Evolutionary conservation across 2,888 invertebrate species (phyloP).

Genomic region (Pyrochroa serraticornis): DNA sequence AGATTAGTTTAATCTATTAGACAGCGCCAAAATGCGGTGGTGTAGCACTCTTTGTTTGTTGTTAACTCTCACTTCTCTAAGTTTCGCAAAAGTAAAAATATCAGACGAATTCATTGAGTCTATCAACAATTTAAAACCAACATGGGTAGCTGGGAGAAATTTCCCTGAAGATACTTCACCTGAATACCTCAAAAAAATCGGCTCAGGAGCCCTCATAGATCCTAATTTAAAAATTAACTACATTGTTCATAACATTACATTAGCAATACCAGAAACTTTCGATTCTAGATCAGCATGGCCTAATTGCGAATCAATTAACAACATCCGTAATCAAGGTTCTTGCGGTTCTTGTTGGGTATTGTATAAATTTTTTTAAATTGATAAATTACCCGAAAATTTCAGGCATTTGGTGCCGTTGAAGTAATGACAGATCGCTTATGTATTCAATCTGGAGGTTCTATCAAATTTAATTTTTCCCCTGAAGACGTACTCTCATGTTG

Average conservation of each 20-base stretch:
- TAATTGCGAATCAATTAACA: slow-evolving; percentile 77
- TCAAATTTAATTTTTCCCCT: slow-evolving; percentile 76
- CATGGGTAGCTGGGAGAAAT: slow-evolving; percentile 82
- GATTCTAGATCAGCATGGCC: slow-evolving; percentile 82
- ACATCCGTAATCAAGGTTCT: slow-evolving; percentile 81
- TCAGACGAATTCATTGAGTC: slow-evolving; percentile 73
- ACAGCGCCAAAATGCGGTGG: too few relatives aligned
- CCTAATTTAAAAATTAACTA: not conserved
- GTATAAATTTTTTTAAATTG: too few relatives aligned
- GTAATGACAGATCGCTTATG: slow-evolving; percentile 86
- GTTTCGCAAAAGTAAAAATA: slow-evolving; percentile 41
- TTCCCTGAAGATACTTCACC: slow-evolving; percentile 67
- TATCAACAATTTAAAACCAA: slow-evolving; percentile 69
- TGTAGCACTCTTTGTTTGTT: too few relatives aligned
- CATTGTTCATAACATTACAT: not conserved
- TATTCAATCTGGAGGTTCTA: slow-evolving; percentile 73
- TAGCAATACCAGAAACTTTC: slow-evolving; percentile 69
- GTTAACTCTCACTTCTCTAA: too few relatives aligned
- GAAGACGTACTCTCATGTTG: slow-evolving; percentile 84
- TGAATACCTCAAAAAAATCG: slow-evolving; percentile 65
- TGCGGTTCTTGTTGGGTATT: slow-evolving; percentile 88
- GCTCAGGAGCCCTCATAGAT: not conserved
- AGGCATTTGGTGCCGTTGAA: slow-evolving; percentile 80
- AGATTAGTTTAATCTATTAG: too few relatives aligned
- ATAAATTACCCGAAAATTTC: too few relatives aligned